A percentile compares a stretch with the other conserved stretches of the same genome.
These are phyloP conservation scores for Astur gentilis DNA, from an alignment of 2,113 vertebrate genomes.

Conservation along the genomic window DNA sequence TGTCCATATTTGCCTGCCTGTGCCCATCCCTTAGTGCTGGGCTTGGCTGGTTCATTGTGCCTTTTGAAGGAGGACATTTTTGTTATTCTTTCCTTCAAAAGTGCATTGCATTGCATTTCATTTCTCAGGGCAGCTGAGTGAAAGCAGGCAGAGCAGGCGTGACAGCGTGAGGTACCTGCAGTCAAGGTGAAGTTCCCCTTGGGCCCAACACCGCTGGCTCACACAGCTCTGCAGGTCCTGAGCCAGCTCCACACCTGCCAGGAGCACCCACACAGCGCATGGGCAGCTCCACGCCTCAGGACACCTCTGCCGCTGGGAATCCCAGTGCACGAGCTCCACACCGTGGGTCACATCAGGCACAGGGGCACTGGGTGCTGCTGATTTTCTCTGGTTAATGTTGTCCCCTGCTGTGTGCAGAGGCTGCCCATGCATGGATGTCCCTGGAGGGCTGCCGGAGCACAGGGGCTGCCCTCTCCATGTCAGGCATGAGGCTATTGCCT, in stretches of 20 bases:
- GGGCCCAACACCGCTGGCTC: not conserved
- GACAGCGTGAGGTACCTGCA: not conserved
- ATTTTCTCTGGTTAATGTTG: not conserved
- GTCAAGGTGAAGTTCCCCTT: not conserved
- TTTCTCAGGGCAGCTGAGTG: not conserved
- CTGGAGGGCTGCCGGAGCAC: not conserved
- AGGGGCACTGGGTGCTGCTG: not conserved
- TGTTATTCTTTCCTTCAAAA: not conserved
- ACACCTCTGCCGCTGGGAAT: not conserved
- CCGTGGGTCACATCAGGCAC: not conserved
- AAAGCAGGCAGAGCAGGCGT: not conserved
- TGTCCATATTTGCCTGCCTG: not conserved
- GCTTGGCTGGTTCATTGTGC: not conserved
- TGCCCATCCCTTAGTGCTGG: not conserved
- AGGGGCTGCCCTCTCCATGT: not conserved
- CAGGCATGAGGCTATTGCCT: not conserved
- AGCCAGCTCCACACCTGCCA: not conserved
- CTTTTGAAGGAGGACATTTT: not conserved
- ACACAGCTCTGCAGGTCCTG: not conserved
- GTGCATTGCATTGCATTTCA: fast-evolving
- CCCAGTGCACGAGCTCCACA: not conserved
- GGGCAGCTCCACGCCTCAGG: not conserved
- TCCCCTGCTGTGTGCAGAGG: not conserved
- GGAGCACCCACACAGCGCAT: not conserved
- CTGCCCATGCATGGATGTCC: not conserved